These are phyloP conservation scores for Dasypolia templi DNA, from an alignment of 2,888 invertebrate species.

Conservation along the genomic window DNA sequence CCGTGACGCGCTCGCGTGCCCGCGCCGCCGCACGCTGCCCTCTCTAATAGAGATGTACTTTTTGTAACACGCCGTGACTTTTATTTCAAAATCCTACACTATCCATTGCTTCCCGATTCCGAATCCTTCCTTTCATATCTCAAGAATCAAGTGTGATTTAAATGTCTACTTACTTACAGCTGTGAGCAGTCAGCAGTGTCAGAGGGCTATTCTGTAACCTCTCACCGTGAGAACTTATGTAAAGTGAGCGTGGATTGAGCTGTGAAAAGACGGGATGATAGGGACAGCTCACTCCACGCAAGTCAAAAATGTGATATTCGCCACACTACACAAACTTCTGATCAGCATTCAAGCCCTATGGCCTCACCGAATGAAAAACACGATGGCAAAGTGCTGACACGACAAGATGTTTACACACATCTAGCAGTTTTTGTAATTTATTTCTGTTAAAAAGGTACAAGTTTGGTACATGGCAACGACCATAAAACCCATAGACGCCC, in stretches of 20 bases:
- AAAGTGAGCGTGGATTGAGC: no score
- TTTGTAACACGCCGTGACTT: constrained; percentile 80
- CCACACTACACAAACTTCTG: neutral
- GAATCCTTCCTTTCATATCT: neutral
- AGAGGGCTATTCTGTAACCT: no score
- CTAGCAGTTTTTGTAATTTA: no score
- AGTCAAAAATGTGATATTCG: neutral
- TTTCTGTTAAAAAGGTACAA: no score
- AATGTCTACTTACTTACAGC: neutral
- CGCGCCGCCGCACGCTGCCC: constrained; percentile 62
- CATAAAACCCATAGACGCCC: no score
- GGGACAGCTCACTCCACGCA: no score
- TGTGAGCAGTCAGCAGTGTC: constrained; percentile 9
- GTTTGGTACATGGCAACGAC: no score
- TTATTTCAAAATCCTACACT: constrained; percentile 59
- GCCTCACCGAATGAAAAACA: neutral
- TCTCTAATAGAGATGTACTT: constrained; percentile 85
- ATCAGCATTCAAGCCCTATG: neutral
- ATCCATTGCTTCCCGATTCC: neutral
- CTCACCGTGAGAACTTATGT: no score
- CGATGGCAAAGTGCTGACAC: neutral
- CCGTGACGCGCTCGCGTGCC: constrained; percentile 21
- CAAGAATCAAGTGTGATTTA: neutral
- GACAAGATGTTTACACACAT: neutral
- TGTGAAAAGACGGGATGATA: no score